phyloP scores from a whole-genome alignment of 2,113 vertebrate genomes.

The Chloropsis hardwickii region DNA sequence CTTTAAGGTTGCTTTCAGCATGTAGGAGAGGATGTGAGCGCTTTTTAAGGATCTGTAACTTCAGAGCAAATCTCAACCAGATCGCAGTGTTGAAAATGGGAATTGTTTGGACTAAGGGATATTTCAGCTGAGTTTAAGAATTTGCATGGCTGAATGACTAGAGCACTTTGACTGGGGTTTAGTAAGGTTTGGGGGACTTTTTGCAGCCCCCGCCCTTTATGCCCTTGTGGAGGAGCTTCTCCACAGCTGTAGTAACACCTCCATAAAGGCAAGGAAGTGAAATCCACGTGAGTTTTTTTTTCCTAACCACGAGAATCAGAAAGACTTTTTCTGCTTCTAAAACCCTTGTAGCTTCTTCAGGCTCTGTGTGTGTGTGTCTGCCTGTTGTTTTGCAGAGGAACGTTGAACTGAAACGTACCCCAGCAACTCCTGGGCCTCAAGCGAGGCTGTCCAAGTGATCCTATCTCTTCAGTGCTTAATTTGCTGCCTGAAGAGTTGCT shows the following conservation, averaged over 20 bases:
- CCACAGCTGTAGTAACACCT: background rate
- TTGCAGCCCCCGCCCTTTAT: background rate
- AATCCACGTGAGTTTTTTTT: fast-evolving
- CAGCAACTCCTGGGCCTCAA: fast-evolving
- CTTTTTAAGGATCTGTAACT: background rate
- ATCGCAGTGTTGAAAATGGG: fast-evolving
- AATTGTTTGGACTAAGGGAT: background rate
- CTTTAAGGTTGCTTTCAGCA: fast-evolving
- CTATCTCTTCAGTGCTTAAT: background rate
- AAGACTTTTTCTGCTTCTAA: background rate
- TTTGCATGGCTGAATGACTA: fast-evolving
- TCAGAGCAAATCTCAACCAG: fast-evolving
- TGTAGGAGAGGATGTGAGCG: no score
- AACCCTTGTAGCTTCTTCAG: fast-evolving
- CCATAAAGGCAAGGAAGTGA: background rate
- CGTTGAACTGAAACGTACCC: fast-evolving
- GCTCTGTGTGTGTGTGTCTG: fast-evolving
- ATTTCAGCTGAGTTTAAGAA: background rate
- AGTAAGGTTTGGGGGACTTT: fast-evolving
- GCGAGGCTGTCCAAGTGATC: background rate
- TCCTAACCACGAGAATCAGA: background rate
- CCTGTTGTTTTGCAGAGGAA: background rate
- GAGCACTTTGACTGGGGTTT: fast-evolving
- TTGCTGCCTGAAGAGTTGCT: background rate
- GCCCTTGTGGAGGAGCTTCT: background rate